phyloP scores from a whole-genome alignment of 2,888 invertebrate genomes.

The Drosophila mayaguana region DNA sequence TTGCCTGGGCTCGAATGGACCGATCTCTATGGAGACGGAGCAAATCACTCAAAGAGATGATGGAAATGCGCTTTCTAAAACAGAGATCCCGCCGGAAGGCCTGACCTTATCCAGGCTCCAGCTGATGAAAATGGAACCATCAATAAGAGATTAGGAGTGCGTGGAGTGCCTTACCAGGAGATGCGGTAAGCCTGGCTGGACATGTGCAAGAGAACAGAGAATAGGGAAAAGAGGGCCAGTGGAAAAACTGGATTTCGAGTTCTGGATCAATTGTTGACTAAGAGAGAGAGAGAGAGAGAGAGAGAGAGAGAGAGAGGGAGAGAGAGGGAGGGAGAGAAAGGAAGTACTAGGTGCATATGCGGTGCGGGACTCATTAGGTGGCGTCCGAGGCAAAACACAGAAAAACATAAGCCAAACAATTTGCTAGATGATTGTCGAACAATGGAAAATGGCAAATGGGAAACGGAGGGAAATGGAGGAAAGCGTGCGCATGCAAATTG shows the following conservation, averaged over 20 bases:
- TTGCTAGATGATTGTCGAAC: conserved; percentile 48
- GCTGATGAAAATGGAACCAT: neutral
- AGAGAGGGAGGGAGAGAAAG: neutral
- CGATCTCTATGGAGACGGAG: neutral
- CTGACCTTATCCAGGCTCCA: neutral
- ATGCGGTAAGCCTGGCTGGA: neutral
- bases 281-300: neutral
- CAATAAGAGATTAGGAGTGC: neutral
- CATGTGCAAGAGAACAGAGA: neutral
- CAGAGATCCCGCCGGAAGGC: neutral
- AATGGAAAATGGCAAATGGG: conserved; percentile 36
- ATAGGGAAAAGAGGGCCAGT: neutral
- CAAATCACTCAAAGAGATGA: neutral
- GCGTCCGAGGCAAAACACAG: conserved; percentile 34
- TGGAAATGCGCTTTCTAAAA: neutral
- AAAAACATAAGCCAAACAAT: conserved; percentile 47
- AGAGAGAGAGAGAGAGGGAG: too few species aligned
- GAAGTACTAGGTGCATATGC: neutral
- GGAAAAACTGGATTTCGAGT: conserved; percentile 1
- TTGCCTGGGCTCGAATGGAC: too few species aligned
- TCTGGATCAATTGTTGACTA: neutral
- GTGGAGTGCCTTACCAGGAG: neutral
- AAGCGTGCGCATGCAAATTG: conserved; percentile 57
- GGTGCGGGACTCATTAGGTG: conserved; percentile 41
- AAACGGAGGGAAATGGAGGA: conserved; percentile 2